Evolutionary conservation across 2,888 invertebrate genomes (phyloP), one percentile per base, ranked within the genome.

Genomic region (Neoascia interrupta): DNA sequence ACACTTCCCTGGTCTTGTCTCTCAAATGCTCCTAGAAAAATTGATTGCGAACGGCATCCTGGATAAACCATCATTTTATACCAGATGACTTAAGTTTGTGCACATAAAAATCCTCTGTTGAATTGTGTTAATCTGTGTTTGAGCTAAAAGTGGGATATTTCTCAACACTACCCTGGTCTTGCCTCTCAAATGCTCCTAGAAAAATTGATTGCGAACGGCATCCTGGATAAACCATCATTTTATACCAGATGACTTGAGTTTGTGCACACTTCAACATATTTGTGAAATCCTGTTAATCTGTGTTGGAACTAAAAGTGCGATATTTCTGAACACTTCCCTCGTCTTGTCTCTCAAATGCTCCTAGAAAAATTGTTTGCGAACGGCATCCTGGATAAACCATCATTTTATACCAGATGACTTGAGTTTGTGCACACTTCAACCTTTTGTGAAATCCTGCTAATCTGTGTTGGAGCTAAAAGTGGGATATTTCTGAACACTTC

Each of bases 361-460:
- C 43, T n/a, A 58, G 58, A 58, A 15, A 13, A 58, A 45, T 19
- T 26, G 58, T 26, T 28, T 43, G 43, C 58, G 34, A 58, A 43
- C 58, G 58, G 58, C 58, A 58, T 58, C 43, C 58, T 58, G 58
- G 58, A 36, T 43, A 45, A 16, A 58, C 16, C 5, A 28, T 21
- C 21, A 58, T 58, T 58, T 19, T 58, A 43, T 34, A 13, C 21
- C 58, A 58, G 58, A 58, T 43, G 58, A 58, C 58, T 58, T 43
- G 13, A 1, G 58, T 58, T 58, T 34, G 58, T 58, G 58, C 58
- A 43, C 43, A 58, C n/a, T n/a, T n/a, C n/a, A n/a, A n/a, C n/a
- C n/a, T n/a, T n/a, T n/a, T 13, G n/a, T 6, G 2, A n/a, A 28
- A 3, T 43, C 18, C 1, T 4, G 11, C 11, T 10, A 31, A 1